Base-by-base conservation (phyloP, 2,113 vertebrate genomes). In the Cyrtonyx montezumae region DNA sequence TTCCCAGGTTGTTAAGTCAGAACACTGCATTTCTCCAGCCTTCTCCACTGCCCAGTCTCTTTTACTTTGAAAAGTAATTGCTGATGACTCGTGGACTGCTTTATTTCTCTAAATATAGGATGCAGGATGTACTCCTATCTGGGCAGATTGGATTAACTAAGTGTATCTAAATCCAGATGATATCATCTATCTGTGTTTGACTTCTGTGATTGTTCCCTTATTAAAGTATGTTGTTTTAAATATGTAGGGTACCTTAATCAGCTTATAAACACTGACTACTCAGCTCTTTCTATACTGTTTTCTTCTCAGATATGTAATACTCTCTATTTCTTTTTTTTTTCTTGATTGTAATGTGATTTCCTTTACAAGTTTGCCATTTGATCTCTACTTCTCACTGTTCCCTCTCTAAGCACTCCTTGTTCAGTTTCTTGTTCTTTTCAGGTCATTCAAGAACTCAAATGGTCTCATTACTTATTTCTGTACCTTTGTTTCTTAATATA, bases 371-470 rank as follows among this genome's bases (percentile, higher is more conserved):
- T 93, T 84, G 34, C 32, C 20, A 15, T 81, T 56, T 75, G 37
- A 68, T 51, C 10, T 6, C 43, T 91, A 1, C 63, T 92, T 9
- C 51, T 75, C 0, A 0, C 20, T 70, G 4, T 74, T 78, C 14
- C 14, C 43, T 43, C 26, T 12, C 23, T 30, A 42, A 49, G 8
- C 36, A 42, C 12, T 62, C 21, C 12, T 13, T 5, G 0, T 43
- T 76, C 34, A 22, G 15, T 48, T 59, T 90, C 11, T 85, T 67
- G 79, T 45, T n/a, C 32, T 63, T 28, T 4, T 42, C 13, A 36
- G 23, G 3, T 70, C 3, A 11, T 10, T 42, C 45, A 26, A 90
- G n/a, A 74, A 19, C 11, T 62, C 40, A 36, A 2, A 53, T 45
- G 8, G 3, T 51, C 22, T 67, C 5, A 2, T 51, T 71, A 4